Evolutionary conservation across 53 echinoderm and acorn worm genomes (phyloP), one percentile per base, ranked within the genome.

Genomic region (Luidia sarsii): DNA sequence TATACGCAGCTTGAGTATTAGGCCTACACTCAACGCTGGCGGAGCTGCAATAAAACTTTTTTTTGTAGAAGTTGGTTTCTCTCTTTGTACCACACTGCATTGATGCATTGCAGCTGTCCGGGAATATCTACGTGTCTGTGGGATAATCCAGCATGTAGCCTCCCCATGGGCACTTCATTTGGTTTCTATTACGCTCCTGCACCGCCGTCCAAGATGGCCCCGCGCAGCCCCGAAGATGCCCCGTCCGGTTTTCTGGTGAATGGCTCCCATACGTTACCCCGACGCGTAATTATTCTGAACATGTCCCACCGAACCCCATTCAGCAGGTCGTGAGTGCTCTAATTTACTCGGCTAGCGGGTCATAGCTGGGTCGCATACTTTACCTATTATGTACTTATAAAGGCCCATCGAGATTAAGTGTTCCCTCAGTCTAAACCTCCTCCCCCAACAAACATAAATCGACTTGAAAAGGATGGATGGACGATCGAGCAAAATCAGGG

Each of bases 371-470:
- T 72, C 72, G 72, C 72, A 72, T 72, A 72, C 72, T 72, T 56
- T 72, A 37, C 72, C 38, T 72, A 72, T 72, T 72, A 72, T 72
- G 7, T 72, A 56, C 55, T 72, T 72, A 72, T 38, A 34, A 23
- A 36, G 55, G 10, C 71, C 72, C 55, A 72, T 56, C 33, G 56
- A 55, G 72, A 55, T 52, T 39, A 56, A 25, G 36, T 53, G 27
- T 72, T 72, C 32, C 55, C 72, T 52, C 29, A 31, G 22, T 54
- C 54, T 72, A 10, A 36, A 39, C 32, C 25, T 67, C 43, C 15
- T 51, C 3, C 6, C n/a, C n/a, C n/a, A n/a, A n/a, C n/a, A n/a
- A n/a, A n/a, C n/a, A n/a, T n/a, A n/a, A n/a, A n/a, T n/a, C n/a
- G n/a, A n/a, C n/a, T n/a, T n/a, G n/a, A n/a, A n/a, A n/a, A n/a